Evolutionary conservation across 2,888 invertebrate species (phyloP).

Genomic region (Elegia similella): DNA sequence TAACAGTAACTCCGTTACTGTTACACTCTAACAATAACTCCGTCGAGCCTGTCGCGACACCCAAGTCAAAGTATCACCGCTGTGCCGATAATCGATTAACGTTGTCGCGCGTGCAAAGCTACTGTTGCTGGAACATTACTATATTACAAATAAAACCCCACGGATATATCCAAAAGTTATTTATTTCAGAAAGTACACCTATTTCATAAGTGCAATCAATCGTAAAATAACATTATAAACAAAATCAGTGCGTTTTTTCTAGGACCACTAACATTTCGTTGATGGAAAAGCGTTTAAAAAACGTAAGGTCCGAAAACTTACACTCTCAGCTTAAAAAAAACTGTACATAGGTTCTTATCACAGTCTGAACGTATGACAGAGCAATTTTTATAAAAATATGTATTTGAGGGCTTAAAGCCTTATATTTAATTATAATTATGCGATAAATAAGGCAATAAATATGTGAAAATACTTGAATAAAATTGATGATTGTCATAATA

Average conservation of each 20-base stretch:
- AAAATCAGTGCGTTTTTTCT: not conserved
- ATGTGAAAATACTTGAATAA: not conserved
- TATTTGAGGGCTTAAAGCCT: not conserved
- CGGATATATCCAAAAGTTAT: slow-evolving; percentile 1
- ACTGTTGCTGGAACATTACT: too few species aligned
- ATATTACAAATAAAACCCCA: not conserved
- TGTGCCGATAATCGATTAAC: too few species aligned
- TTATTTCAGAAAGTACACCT: not conserved
- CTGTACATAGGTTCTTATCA: not conserved
- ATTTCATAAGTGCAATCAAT: not conserved
- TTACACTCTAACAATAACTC: too few species aligned
- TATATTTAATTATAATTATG: not conserved
- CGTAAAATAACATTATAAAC: not conserved
- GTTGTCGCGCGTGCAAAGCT: too few species aligned
- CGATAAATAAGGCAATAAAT: too few species aligned
- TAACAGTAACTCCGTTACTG: too few species aligned
- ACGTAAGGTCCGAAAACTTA: not conserved
- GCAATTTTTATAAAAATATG: not conserved
- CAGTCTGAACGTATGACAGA: not conserved
- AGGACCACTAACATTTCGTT: not conserved
- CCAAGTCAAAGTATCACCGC: too few species aligned
- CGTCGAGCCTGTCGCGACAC: too few species aligned
- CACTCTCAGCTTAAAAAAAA: not conserved
- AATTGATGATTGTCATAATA: not conserved
- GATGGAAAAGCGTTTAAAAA: not conserved